Evolutionary conservation across 2,113 vertebrate species (phyloP).

Genomic region (Telmatochromis bifrenatus): DNA sequence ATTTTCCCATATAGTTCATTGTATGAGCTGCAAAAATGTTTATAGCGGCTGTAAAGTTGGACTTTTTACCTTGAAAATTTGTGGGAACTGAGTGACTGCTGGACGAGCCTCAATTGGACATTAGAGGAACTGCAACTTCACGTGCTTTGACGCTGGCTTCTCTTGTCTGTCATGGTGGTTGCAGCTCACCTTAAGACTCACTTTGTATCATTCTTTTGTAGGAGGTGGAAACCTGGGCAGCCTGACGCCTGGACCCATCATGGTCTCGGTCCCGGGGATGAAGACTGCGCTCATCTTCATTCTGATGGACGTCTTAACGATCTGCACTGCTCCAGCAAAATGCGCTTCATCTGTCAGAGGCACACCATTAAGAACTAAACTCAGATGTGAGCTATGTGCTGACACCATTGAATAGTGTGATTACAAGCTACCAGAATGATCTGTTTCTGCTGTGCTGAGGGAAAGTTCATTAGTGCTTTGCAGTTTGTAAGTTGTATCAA

Average conservation of each 20-base stretch:
- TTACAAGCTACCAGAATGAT: background rate
- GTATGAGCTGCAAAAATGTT: background rate
- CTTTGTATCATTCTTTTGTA: background rate
- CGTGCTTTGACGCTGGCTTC: rapidly evolving
- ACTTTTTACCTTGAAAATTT: rapidly evolving
- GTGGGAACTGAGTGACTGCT: rapidly evolving
- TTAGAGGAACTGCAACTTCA: background rate
- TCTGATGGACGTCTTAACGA: conserved; percentile 29
- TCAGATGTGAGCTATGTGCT: rapidly evolving
- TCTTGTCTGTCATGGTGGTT: background rate
- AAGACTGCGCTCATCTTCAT: conserved; percentile 45
- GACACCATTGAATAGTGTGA: background rate
- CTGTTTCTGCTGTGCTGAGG: background rate
- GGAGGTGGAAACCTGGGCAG: conserved; percentile 31
- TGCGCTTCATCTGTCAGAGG: conserved; percentile 38
- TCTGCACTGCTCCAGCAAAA: conserved; percentile 7
- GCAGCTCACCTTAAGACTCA: background rate
- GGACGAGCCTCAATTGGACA: rapidly evolving
- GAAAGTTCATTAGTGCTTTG: background rate
- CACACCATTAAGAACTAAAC: background rate
- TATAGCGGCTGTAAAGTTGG: rapidly evolving
- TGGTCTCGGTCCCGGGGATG: background rate
- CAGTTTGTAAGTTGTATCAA: background rate
- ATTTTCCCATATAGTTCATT: background rate
- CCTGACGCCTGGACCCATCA: conserved; percentile 32